Conservation (phyloP, 2,888 invertebrate genomes). For the Gastracanthus pulcherrimus region DNA sequence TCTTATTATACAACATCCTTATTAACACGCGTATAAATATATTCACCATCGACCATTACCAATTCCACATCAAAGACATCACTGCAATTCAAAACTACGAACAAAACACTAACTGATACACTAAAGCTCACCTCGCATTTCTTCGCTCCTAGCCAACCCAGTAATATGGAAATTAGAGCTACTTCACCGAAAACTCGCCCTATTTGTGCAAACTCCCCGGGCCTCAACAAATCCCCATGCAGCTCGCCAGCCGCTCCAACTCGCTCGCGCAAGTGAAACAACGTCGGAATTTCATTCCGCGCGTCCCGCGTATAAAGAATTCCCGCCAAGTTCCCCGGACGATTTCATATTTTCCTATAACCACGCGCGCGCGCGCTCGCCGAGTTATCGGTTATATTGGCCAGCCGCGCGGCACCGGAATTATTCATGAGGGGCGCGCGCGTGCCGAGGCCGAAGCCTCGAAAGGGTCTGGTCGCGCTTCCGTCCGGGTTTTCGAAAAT, state of each 20-base stretch:
- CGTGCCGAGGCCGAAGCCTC: background rate
- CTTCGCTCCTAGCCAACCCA: too few species aligned
- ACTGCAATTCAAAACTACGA: too few species aligned
- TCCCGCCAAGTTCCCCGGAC: background rate
- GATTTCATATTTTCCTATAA: slow-evolving; percentile 37
- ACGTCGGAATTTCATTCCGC: slow-evolving; percentile 35
- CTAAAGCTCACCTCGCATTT: too few species aligned
- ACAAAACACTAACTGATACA: too few species aligned
- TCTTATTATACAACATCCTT: too few species aligned
- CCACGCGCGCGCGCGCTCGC: slow-evolving; percentile 46
- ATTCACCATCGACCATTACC: too few species aligned
- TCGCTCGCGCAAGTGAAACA: slow-evolving; percentile 6
- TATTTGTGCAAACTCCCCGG: too few species aligned
- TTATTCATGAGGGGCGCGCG: slow-evolving; percentile 69
- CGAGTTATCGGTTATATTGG: slow-evolving; percentile 71
- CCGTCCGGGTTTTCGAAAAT: slow-evolving; percentile 24
- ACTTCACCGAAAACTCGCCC: too few species aligned
- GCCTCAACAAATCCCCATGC: too few species aligned
- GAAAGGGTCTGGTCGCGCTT: slow-evolving; percentile 17
- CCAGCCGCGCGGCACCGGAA: slow-evolving; percentile 61
- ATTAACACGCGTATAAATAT: too few species aligned
- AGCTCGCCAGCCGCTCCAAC: background rate
- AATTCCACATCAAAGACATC: too few species aligned
- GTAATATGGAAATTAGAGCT: too few species aligned
- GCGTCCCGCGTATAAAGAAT: slow-evolving; percentile 7